Conservation (phyloP, 2,797 vertebrate genomes). For the Paratrypauchen microcephalus region DNA sequence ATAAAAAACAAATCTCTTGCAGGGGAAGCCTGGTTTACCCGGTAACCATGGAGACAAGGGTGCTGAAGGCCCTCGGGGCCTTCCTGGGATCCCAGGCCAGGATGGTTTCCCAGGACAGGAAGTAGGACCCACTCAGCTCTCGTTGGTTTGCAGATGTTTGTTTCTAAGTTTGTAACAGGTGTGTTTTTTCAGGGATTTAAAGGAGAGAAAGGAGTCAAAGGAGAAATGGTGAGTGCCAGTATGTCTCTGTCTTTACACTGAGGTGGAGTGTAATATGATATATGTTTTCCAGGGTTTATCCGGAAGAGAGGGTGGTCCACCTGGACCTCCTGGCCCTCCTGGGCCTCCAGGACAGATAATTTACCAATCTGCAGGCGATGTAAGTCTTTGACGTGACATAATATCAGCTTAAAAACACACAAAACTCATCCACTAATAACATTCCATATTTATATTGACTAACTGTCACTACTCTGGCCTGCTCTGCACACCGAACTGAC, state of each 20-base stretch:
- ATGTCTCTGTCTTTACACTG: constrained; percentile 20
- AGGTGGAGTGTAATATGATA: constrained; percentile 24
- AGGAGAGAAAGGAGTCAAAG: constrained; percentile 68
- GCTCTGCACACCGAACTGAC: constrained; percentile 47
- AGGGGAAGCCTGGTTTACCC: constrained; percentile 80
- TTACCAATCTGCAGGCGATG: constrained; percentile 53
- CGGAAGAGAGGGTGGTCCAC: constrained; percentile 81
- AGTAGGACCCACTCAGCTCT: constrained; percentile 60
- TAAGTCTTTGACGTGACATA: constrained; percentile 41
- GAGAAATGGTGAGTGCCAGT: constrained; percentile 63
- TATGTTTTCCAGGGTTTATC: constrained; percentile 77
- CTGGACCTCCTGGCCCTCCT: constrained; percentile 86
- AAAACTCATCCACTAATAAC: constrained; percentile 5
- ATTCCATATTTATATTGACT: constrained; percentile 31
- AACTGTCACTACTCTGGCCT: constrained; percentile 41
- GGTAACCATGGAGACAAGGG: constrained; percentile 82
- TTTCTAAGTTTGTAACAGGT: neutral
- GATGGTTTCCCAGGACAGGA: constrained; percentile 79
- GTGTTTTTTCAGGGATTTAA: constrained; percentile 61
- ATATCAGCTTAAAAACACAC: constrained; percentile 8
- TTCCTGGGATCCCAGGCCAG: constrained; percentile 80
- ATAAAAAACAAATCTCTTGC: neutral
- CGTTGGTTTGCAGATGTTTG: neutral
- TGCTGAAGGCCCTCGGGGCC: constrained; percentile 68
- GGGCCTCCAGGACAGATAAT: constrained; percentile 83